Evolutionary conservation across 2,888 invertebrate species (phyloP), one percentile per base, ranked within the genome.

Genomic region (Chloromyia formosa): DNA sequence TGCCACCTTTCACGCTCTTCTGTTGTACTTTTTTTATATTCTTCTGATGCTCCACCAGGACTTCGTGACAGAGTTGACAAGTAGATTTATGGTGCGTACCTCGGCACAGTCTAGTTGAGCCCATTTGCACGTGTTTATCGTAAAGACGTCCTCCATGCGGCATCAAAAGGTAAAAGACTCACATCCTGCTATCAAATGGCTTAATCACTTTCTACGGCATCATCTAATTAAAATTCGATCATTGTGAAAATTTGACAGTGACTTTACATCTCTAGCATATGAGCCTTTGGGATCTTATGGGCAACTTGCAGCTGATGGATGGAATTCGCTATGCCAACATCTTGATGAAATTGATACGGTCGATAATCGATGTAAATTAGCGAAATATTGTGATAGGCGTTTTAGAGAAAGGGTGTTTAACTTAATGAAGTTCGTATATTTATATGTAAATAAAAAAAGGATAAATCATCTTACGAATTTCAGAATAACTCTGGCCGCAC

Each of bases 181-280:
- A 42, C n/a, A 42, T 42, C 42, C 42, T 12, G 12, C 42, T 42
- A n/a, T n/a, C 12, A 42, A 12, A 42, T 42, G 23, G 1, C 22
- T 23, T 14, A 27, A 40, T n/a, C 27, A 23, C 53, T 14, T 16
- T 23, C 68, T 27, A 23, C 35, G 61, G 16, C 40, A 53, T 53
- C 53, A 23, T 16, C 68, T 68, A 68, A 68, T 68, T 68, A 68
- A 68, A 68, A 27, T 68, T 68, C 68, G 23, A 68, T 68, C 23
- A 22, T 27, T 10, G 53, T 14, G 68, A 23, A 53, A 23, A 68
- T 23, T 68, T 68, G 22, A 20, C 53, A 18, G 49, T n/a, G 12
- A 53, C 12, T 1, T 4, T 10, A 10, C 7, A 12, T 58, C 22
- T 58, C 18, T 58, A 27, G 1, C 53, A 49, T n/a, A 53, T 68